These are phyloP conservation scores for Chelon auratus DNA, from an alignment of 2,797 vertebrate genomes.

Conservation along the genomic window DNA sequence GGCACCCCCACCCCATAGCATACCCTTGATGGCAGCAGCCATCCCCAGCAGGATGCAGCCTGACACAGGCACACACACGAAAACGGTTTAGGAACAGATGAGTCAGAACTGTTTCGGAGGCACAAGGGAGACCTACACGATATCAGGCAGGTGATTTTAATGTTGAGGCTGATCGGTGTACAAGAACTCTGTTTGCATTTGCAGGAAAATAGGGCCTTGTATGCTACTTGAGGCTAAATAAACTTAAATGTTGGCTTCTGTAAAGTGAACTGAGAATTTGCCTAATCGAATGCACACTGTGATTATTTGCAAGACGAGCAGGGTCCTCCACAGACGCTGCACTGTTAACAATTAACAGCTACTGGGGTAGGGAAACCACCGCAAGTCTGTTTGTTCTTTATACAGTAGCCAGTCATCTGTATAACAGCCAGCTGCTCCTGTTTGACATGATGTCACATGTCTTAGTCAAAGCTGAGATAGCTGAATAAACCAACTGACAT, in stretches of 20 bases:
- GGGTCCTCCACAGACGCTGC: conserved; percentile 10
- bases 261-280: neutral
- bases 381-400: conserved; percentile 6
- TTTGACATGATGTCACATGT: conserved; percentile 9
- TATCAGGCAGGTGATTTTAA: too few species aligned
- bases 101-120: too few species aligned
- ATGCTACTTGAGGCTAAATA: neutral
- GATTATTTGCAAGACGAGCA: neutral
- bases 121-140: too few species aligned
- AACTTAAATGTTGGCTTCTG: neutral
- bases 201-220: neutral
- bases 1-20: too few species aligned
- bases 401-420: conserved; percentile 11
- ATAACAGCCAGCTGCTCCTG: conserved; percentile 14
- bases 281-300: neutral
- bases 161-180: too few species aligned
- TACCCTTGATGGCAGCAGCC: too few species aligned
- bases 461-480: conserved; percentile 3
- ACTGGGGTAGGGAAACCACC: neutral
- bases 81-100: too few species aligned
- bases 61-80: too few species aligned
- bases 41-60: too few species aligned
- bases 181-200: neutral
- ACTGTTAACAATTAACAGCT: conserved; percentile 7
- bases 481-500: conserved; percentile 22